Percentiles rank a stretch among this genome's conserved stretches.
These are phyloP conservation scores for Tetheella fluctuosa DNA, from an alignment of 2,888 invertebrate species.

Conservation along the genomic window DNA sequence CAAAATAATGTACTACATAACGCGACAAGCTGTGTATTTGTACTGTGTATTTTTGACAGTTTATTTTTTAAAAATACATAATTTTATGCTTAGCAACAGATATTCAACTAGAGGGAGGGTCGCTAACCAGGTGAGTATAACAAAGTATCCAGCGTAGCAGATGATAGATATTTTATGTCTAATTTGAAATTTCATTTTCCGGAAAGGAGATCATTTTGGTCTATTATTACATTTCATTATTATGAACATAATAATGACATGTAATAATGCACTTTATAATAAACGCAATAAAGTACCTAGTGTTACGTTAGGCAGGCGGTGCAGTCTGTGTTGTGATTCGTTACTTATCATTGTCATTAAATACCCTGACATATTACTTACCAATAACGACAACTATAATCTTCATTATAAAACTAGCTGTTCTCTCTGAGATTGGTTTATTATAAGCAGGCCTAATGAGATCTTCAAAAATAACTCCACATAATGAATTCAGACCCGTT, in stretches of 20 bases:
- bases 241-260: too few relatives aligned
- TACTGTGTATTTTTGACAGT: too few relatives aligned
- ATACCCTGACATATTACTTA: constrained; percentile 33
- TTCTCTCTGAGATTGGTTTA: constrained; percentile 85
- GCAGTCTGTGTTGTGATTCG: not conserved
- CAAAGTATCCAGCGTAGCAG: too few relatives aligned
- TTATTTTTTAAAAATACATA: too few relatives aligned
- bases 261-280: too few relatives aligned
- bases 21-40: too few relatives aligned
- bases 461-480: constrained; percentile 90
- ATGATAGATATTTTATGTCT: not conserved
- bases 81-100: too few relatives aligned
- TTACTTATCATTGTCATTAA: too few relatives aligned
- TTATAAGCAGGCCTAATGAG: constrained; percentile 87
- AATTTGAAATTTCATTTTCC: not conserved
- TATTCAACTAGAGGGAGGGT: not conserved
- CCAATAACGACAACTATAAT: constrained; percentile 86
- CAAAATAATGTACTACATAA: too few relatives aligned
- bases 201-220: not conserved
- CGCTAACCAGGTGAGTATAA: not conserved
- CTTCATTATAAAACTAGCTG: constrained; percentile 88
- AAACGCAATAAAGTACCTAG: too few relatives aligned
- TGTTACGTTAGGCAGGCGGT: too few relatives aligned
- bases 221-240: too few relatives aligned
- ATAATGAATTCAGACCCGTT: constrained; percentile 89